A percentile compares a stretch with the other conserved stretches of the same genome.
Conservation (phyloP, 2,113 vertebrate species). For the Penelope pileata region DNA sequence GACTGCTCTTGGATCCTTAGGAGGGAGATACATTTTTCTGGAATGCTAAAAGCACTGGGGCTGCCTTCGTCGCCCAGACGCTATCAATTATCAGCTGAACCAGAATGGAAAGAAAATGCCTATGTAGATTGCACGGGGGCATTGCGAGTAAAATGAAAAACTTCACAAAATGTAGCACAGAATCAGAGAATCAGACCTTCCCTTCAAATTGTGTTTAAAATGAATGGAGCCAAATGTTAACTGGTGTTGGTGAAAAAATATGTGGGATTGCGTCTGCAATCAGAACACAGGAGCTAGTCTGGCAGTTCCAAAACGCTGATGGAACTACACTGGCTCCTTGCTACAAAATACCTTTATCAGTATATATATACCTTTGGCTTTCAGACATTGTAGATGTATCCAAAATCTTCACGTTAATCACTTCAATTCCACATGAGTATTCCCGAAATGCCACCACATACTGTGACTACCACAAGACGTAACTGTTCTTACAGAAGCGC, state of each 20-base stretch:
- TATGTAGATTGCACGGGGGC: neutral
- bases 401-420: neutral
- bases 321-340: constrained; percentile 17
- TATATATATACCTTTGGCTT: neutral
- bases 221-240: neutral
- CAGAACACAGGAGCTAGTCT: constrained; percentile 39
- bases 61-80: neutral
- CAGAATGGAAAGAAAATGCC: constrained; percentile 42
- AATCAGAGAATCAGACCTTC: constrained; percentile 8
- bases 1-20: constrained; percentile 2
- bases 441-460: neutral
- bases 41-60: neutral
- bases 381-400: neutral
- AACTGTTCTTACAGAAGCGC: neutral
- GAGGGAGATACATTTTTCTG: constrained; percentile 22
- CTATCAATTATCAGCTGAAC: neutral
- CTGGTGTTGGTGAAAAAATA: constrained; percentile 25
- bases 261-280: constrained; percentile 21
- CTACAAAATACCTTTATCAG: constrained; percentile 28
- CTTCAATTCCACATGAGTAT: neutral
- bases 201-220: constrained; percentile 40
- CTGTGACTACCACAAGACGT: neutral
- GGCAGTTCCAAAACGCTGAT: constrained; percentile 31
- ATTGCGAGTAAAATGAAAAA: constrained; percentile 53
- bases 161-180: constrained; percentile 41